Percentiles rank a stretch among this genome's conserved stretches.
Evolutionary conservation across 53 echinoderm and acorn worm genomes (phyloP).

Genomic region (Zoroaster sp.): DNA sequence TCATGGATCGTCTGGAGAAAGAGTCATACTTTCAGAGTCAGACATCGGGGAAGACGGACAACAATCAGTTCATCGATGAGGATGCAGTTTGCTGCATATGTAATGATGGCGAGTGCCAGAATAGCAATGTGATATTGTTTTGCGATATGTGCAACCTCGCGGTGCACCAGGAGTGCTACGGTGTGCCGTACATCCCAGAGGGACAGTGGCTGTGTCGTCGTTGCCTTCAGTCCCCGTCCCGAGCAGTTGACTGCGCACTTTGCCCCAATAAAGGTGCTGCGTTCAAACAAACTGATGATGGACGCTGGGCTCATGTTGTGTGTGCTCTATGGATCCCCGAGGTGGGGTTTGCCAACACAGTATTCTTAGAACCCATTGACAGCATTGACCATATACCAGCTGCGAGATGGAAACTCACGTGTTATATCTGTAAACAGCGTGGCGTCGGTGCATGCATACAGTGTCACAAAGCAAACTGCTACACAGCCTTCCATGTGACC

Average conservation of each 20-base stretch:
- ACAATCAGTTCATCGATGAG: constrained; percentile 91
- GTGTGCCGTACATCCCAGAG: constrained; percentile 99
- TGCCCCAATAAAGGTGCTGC: constrained; percentile 99
- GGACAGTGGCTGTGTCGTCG: constrained; percentile 99
- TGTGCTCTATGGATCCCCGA: constrained; percentile 99
- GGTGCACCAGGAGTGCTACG: constrained; percentile 99
- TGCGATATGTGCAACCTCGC: constrained; percentile 99
- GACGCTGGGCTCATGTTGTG: constrained; percentile 97
- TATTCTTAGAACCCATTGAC: constrained; percentile 98
- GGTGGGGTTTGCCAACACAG: constrained; percentile 99
- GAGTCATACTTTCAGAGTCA: constrained; percentile 97
- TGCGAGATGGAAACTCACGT: constrained; percentile 97
- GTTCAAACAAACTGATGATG: constrained; percentile 97
- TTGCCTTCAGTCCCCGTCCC: constrained; percentile 96
- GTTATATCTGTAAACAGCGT: constrained; percentile 98
- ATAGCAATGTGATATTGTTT: constrained; percentile 97
- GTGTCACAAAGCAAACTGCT: constrained; percentile 99
- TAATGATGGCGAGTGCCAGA: constrained; percentile 97
- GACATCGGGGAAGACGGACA: constrained; percentile 87
- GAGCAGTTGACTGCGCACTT: constrained; percentile 97
- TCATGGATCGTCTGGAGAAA: constrained; percentile 98
- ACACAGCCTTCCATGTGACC: constrained; percentile 98
- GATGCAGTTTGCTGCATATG: constrained; percentile 99
- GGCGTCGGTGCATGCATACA: constrained; percentile 97
- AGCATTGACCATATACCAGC: constrained; percentile 97